These are phyloP conservation scores for Plusia festucae DNA, from an alignment of 2,888 invertebrate genomes.

Conservation along the genomic window DNA sequence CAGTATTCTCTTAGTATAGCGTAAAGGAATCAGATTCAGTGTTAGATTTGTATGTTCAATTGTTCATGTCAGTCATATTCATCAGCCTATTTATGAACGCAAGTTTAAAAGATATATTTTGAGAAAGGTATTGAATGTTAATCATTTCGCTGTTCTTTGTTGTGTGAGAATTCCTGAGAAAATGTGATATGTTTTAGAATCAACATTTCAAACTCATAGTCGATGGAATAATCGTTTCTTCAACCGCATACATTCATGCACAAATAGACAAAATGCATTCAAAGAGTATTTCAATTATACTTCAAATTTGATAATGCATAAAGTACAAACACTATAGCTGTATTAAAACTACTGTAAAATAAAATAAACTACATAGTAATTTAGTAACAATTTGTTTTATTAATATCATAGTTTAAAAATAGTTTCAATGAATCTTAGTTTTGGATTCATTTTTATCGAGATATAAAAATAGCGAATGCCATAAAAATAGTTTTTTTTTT, in stretches of 20 bases:
- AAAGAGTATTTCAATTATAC: conserved; percentile 84
- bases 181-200: conserved; percentile 57
- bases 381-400: conserved; percentile 54
- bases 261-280: conserved; percentile 72
- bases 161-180: conserved; percentile 55
- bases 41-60: conserved; percentile 43
- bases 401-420: conserved; percentile 44
- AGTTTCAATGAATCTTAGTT: conserved; percentile 30
- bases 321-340: conserved; percentile 54
- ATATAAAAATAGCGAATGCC: conserved; percentile 24
- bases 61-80: conserved; percentile 39
- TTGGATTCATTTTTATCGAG: conserved; percentile 38
- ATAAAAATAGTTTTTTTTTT: conserved; percentile 49
- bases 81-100: conserved; percentile 48
- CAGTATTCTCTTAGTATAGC: conserved; percentile 64
- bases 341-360: conserved; percentile 34
- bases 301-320: conserved; percentile 81
- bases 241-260: conserved; percentile 50
- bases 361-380: conserved; percentile 51
- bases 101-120: conserved; percentile 43
- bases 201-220: conserved; percentile 56
- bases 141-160: conserved; percentile 45
- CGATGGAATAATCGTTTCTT: conserved; percentile 51
- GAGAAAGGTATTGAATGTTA: conserved; percentile 20
- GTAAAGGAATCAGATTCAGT: conserved; percentile 40